Base-by-base conservation (phyloP, 2,888 invertebrate genomes). In the Drosophila fungiperda region DNA sequence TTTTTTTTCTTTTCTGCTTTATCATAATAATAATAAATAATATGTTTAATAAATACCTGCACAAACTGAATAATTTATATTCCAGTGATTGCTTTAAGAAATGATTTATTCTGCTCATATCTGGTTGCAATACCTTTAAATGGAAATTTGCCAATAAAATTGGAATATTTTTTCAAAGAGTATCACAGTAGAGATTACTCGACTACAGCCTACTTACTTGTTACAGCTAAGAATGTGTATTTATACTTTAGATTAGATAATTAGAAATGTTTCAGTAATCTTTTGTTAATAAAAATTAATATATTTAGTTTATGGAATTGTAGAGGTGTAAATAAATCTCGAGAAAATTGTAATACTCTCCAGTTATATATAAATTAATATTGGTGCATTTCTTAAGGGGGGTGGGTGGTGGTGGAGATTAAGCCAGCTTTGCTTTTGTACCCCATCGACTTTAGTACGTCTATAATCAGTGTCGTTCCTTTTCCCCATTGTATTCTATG, bases 391-490 rank as follows among this genome's bases (percentile, higher is more conserved):
- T 36, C 15, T n/a, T 29, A 29, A 29, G 29, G 29, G 29, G 26
- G 26, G 26, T n/a, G n/a, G n/a, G n/a, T n/a, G 26, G 29, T 29
- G 29, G 29, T 26, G 26, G 3, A 29, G 29, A 29, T 29, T 29
- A 29, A 29, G 29, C 29, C 29, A 29, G 29, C 29, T 29, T 29
- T 53, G 26, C 26, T 38, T 54, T 38, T 26, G 38, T 38, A n/a
- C 57, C 9, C 3, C 1, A 40, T 20, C 17, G 29, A 20, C 29
- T 57, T 32, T 40, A 15, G 35, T 32, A 23, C 33, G 38, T 26
- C 32, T 33, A 42, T 55, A 73, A 72, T 60, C 50, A 57, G 29
- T 36, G n/a, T 42, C 17, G 11, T 17, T 36, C 6, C 32, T 40
- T 6, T 20, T 40, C 17, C 4, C 9, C n/a, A 52, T 42, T 61